Base-by-base conservation (phyloP, 2,888 invertebrate genomes). In the Lepetodrilus schrolli region DNA sequence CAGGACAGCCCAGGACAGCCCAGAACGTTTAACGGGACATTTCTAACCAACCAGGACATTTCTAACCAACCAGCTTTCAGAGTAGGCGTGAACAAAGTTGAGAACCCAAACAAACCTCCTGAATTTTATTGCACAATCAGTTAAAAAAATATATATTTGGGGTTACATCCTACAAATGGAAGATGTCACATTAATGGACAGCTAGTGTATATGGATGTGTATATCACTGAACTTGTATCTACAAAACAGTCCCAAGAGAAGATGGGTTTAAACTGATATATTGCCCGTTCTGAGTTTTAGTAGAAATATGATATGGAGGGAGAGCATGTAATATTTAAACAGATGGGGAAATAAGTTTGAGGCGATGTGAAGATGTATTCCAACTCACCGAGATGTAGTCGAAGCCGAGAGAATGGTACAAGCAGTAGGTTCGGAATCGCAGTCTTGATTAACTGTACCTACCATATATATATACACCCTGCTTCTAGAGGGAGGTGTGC, bases 401-500 rank as follows among this genome's bases (percentile, higher is more conserved):
- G 47, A 5, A 47, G 43, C 21, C 17, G 47, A 5, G 26, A 13
- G 13, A 7, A 68, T 23, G 34, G 43, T 23, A 68, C 43, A 68
- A 47, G 21, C 34, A 48, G n/a, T 34, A 70, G 37, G 48, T n/a
- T 66, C 47, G 34, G 38, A 38, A 20, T 36, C 26, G 34, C 17
- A 58, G 34, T 58, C 26, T 58, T 58, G 26, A 58, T 58, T 23
- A 30, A 58, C 30, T 23, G 23, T 30, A 58, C 30, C 23, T 58
- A 58, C 34, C 58, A 30, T 58, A 58, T 58, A 58, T 58, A 58
- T 34, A 58, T 30, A 30, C 17, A 34, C 21, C 30, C 30, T 17
- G 3, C 26, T 26, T 30, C 58, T 34, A 30, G 13, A 37, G 75
- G 66, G 75, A 70, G 47, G 75, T 73, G 75, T 75, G 75, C 75